Conservation (phyloP, 2,113 vertebrate species). For the Nothoprocta pentlandii region DNA sequence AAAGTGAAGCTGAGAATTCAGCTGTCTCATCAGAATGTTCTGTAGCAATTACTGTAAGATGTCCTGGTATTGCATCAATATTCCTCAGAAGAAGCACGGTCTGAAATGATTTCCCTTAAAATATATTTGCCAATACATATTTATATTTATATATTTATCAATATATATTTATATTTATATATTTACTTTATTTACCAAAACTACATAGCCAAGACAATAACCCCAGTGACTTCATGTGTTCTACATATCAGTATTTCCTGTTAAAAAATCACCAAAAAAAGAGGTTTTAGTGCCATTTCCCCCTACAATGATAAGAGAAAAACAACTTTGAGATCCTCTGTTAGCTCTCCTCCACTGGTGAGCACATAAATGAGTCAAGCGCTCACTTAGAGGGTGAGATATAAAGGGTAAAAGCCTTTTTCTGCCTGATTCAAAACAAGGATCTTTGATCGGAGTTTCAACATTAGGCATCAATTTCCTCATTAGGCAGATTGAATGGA, state of each 20-base stretch:
- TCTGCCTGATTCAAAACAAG: neutral
- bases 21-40: neutral
- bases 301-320: neutral
- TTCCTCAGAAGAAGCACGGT: neutral
- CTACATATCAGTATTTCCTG: neutral
- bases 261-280: neutral
- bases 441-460: slow-evolving; percentile 23
- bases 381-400: neutral
- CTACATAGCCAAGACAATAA: neutral
- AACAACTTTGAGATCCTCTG: neutral
- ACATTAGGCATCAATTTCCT: neutral
- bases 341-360: neutral
- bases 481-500: slow-evolving; percentile 16
- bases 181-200: neutral
- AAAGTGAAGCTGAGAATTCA: neutral
- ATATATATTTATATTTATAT: too few species aligned
- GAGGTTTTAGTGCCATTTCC: neutral
- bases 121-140: neutral
- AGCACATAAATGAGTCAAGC: neutral
- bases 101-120: neutral
- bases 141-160: neutral
- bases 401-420: slow-evolving; percentile 3
- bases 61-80: neutral
- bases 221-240: neutral
- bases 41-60: neutral